Conservation (phyloP, 2,797 vertebrate genomes). For the Yasuhikotakia modesta region DNA sequence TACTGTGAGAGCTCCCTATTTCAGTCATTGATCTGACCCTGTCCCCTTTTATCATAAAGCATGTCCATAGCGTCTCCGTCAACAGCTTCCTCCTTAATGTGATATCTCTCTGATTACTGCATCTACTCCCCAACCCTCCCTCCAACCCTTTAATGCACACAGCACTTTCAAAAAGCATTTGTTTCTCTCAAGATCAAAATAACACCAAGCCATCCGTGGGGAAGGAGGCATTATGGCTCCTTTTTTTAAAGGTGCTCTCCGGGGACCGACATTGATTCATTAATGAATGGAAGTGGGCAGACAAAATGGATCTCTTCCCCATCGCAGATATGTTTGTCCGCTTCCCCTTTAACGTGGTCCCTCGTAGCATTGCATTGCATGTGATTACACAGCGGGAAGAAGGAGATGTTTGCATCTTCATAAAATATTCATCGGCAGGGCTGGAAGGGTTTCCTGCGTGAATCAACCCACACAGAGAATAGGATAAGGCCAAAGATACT, state of each 20-base stretch:
- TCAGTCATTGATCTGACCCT: slow-evolving; percentile 59
- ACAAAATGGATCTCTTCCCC: slow-evolving; percentile 76
- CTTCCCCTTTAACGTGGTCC: slow-evolving; percentile 75
- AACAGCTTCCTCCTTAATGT: slow-evolving; percentile 60
- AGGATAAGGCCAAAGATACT: slow-evolving; percentile 66
- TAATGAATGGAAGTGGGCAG: slow-evolving; percentile 77
- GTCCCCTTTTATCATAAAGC: slow-evolving; percentile 62
- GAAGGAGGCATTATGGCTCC: slow-evolving; percentile 56
- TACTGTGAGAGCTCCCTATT: slow-evolving; percentile 56
- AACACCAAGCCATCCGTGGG: slow-evolving; percentile 59
- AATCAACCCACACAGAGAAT: slow-evolving; percentile 65
- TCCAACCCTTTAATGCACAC: slow-evolving; percentile 65
- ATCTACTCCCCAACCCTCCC: slow-evolving; percentile 61
- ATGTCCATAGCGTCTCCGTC: slow-evolving; percentile 61
- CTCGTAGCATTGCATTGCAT: slow-evolving; percentile 75
- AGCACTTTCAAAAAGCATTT: slow-evolving; percentile 66
- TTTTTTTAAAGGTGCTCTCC: slow-evolving; percentile 69
- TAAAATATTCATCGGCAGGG: slow-evolving; percentile 80
- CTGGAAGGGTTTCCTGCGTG: slow-evolving; percentile 70
- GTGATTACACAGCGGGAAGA: slow-evolving; percentile 76
- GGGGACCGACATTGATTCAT: slow-evolving; percentile 77
- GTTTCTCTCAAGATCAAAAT: slow-evolving; percentile 72
- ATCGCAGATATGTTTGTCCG: slow-evolving; percentile 74
- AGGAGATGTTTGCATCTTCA: slow-evolving; percentile 81
- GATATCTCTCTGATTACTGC: slow-evolving; percentile 62